Base-by-base conservation (phyloP, 1,140 invertebrate genomes). In the Trypoxylus dichotomus region DNA sequence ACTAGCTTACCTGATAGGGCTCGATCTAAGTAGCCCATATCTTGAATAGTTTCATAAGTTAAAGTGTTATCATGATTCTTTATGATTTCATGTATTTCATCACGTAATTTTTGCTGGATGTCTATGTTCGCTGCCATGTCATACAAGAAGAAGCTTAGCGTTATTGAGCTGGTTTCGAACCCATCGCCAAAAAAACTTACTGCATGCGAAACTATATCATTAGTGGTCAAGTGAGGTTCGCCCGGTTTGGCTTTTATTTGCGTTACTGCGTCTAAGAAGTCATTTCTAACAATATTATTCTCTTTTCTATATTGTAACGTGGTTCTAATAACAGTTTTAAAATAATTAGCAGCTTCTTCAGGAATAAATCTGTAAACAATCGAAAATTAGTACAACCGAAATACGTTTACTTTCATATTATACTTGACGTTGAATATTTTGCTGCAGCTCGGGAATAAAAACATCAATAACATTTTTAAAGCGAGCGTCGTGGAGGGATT, bases 1-100 rank as follows among this genome's bases (percentile, higher is more conserved):
- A 68, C 7, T 68, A 68, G 1, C 13, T 25, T 75, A 81, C 81
- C 82, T 21, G 79, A 72, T 10, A 85, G 71, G 32, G 83, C 79
- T 42, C 79, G 79, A 79, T 75, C 74, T 54, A 75, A 13, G 74
- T 54, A 75, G 21, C 15, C 3, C 74, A 75, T 75, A 15, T 75
- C 37, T 15, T 43, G 29, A 13, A 75, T 41, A 75, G 42, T 21
- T 7, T 75, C 74, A 21, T 75, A 75, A 11, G 74, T 47, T 13
- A 75, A 24, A 43, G 2, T 10, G 10, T 19, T 19, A 1, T 19
- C 74, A 27, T 54, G 24, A n/a, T 75, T 75, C 10, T 25, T 43
- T 21, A 75, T 3, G 13, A 42, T 19, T 1, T 19, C 13, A n/a
- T 75, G 19, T 11, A 75, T 47, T 47, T 75, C 74, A 1, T 43